phyloP scores from a whole-genome alignment of 2,888 invertebrate species.

The Drosophila infuscata region DNA sequence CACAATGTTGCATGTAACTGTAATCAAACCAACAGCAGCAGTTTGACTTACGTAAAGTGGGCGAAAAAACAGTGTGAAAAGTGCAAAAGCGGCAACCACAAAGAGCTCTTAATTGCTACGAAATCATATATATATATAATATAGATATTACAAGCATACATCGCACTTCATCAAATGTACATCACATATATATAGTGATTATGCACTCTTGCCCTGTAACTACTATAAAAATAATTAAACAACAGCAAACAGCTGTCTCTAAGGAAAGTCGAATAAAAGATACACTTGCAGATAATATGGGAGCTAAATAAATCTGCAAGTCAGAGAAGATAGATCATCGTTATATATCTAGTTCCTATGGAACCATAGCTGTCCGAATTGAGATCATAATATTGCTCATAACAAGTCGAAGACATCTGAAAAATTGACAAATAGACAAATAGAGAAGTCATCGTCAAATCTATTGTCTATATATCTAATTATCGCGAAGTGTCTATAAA shows the following conservation, averaged over 20 bases:
- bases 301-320: neutral
- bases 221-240: conserved; percentile 4
- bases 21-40: conserved; percentile 39
- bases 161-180: neutral
- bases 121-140: conserved; percentile 55
- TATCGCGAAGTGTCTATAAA: too few species aligned
- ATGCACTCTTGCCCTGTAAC: conserved; percentile 39
- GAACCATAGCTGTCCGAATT: neutral
- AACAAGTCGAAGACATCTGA: neutral
- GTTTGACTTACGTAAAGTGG: conserved; percentile 5
- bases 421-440: neutral
- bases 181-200: conserved; percentile 25
- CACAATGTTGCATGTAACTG: conserved; percentile 49
- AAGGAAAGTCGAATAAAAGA: neutral
- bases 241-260: neutral
- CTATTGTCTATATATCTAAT: too few species aligned
- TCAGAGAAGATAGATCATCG: too few species aligned
- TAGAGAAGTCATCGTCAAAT: too few species aligned
- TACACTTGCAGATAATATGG: conserved; percentile 3
- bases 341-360: neutral
- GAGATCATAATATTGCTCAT: neutral
- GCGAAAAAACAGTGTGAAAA: conserved; percentile 28
- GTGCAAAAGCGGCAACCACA: conserved; percentile 41
- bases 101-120: conserved; percentile 61
- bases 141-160: too few species aligned